A percentile compares a stretch with the other conserved stretches of the same genome.
These are phyloP conservation scores for Nothura maculosa DNA, from an alignment of 2,797 vertebrate species.

Conservation along the genomic window DNA sequence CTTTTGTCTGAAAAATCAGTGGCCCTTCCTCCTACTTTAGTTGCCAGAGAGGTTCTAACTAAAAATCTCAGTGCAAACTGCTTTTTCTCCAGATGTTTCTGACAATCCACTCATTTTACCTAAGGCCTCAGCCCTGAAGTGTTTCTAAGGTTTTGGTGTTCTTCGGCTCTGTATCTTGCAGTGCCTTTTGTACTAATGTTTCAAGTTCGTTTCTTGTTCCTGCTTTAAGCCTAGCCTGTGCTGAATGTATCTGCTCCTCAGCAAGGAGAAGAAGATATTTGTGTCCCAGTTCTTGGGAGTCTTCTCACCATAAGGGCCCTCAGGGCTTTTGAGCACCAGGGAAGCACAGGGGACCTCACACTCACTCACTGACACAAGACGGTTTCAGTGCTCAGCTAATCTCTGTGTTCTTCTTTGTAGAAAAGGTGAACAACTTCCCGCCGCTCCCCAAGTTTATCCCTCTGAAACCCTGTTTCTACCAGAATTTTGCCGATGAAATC, in stretches of 20 bases:
- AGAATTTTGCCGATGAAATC: conserved; percentile 94
- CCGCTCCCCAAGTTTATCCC: conserved; percentile 89
- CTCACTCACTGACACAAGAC: background rate
- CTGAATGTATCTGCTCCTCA: background rate
- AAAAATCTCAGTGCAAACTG: background rate
- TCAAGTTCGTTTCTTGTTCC: background rate
- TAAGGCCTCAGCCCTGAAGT: background rate
- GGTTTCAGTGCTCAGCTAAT: background rate
- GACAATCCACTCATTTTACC: background rate
- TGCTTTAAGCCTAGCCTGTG: background rate
- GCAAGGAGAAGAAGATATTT: background rate
- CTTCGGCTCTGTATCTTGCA: background rate
- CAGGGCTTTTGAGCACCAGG: background rate
- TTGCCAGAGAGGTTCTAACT: background rate
- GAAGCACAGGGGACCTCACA: background rate
- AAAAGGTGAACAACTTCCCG: conserved; percentile 92
- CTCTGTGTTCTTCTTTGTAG: conserved; percentile 75
- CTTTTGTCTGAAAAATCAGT: background rate
- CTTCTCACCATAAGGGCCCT: fast-evolving
- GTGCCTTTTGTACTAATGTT: background rate
- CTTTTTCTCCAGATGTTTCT: background rate
- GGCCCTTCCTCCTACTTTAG: background rate
- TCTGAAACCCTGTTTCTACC: conserved; percentile 96
- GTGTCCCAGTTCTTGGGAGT: background rate
- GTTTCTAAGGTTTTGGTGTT: background rate